phyloP scores from a whole-genome alignment of 1,140 invertebrate species.

The Druon quercuslanigerum region DNA sequence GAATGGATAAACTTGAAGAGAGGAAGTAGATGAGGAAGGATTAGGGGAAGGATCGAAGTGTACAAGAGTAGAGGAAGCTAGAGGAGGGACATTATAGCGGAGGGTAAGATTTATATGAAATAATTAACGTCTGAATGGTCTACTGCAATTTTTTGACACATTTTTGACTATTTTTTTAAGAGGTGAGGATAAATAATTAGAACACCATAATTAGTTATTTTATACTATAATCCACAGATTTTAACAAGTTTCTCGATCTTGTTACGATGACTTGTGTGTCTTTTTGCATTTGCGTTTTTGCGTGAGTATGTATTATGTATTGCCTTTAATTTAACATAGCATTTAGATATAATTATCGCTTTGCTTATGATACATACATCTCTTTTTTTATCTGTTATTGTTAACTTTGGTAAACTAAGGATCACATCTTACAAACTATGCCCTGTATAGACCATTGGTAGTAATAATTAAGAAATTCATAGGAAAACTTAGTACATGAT shows the following conservation, averaged over 20 bases:
- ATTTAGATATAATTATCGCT: constrained; percentile 45
- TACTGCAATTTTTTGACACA: too few relatives aligned
- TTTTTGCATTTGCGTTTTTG: constrained; percentile 47
- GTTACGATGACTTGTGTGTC: constrained; percentile 42
- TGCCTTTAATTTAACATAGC: constrained; percentile 57
- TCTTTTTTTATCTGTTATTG: constrained; percentile 37
- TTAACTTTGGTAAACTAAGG: constrained; percentile 65
- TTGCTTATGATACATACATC: constrained; percentile 41
- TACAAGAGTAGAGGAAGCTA: too few relatives aligned
- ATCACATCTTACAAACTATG: constrained; percentile 69
- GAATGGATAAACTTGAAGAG: too few relatives aligned
- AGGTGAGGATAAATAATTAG: constrained; percentile 27
- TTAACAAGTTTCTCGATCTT: constrained; percentile 63
- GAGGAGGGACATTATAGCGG: too few relatives aligned
- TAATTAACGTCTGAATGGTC: too few relatives aligned
- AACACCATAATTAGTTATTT: constrained; percentile 52
- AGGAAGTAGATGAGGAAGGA: too few relatives aligned
- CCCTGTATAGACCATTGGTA: constrained; percentile 75
- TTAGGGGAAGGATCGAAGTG: too few relatives aligned
- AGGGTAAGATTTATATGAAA: too few relatives aligned
- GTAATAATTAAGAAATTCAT: constrained; percentile 67
- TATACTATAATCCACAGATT: constrained; percentile 70
- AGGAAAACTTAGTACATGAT: constrained; percentile 58
- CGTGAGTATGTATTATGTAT: constrained; percentile 49
- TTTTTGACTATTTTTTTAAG: background rate